phyloP scores from a whole-genome alignment of 2,888 invertebrate species.

The Autographa gamma region DNA sequence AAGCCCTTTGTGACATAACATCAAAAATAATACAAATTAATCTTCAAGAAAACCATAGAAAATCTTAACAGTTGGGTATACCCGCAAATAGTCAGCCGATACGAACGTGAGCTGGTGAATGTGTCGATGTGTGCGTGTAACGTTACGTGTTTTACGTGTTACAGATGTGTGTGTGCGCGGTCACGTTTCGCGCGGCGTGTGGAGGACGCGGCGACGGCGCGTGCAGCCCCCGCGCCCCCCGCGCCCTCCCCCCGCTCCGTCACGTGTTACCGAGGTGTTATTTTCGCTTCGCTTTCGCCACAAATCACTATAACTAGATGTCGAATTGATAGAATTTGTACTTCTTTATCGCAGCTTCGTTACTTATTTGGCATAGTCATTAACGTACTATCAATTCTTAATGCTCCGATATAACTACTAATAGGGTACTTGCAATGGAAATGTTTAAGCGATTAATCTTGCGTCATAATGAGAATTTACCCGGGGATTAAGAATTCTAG shows the following conservation, averaged over 20 bases:
- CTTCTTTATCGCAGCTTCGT: slow-evolving; percentile 11
- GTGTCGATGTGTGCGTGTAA: slow-evolving; percentile 54
- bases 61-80: slow-evolving; percentile 52
- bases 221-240: slow-evolving; percentile 61
- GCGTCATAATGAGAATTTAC: not conserved
- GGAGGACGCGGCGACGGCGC: slow-evolving; percentile 71
- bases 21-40: slow-evolving; percentile 12
- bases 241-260: slow-evolving; percentile 54
- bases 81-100: slow-evolving; percentile 65
- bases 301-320: slow-evolving; percentile 62
- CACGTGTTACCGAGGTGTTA: slow-evolving; percentile 72
- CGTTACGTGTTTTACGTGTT: slow-evolving; percentile 25
- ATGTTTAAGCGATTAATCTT: not conserved
- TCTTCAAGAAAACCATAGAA: slow-evolving; percentile 21
- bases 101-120: slow-evolving; percentile 64
- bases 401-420: not conserved
- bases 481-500: not conserved
- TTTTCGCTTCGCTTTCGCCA: slow-evolving; percentile 79
- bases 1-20: slow-evolving; percentile 33
- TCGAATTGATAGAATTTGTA: slow-evolving; percentile 48
- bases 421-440: not conserved
- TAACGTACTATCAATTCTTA: not conserved
- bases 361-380: slow-evolving; percentile 10
- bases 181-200: slow-evolving; percentile 86
- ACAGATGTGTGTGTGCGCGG: slow-evolving; percentile 63